Evolutionary conservation across 2,797 vertebrate genomes (phyloP), one percentile per base, ranked within the genome.

Genomic region (Sebastes minor): DNA sequence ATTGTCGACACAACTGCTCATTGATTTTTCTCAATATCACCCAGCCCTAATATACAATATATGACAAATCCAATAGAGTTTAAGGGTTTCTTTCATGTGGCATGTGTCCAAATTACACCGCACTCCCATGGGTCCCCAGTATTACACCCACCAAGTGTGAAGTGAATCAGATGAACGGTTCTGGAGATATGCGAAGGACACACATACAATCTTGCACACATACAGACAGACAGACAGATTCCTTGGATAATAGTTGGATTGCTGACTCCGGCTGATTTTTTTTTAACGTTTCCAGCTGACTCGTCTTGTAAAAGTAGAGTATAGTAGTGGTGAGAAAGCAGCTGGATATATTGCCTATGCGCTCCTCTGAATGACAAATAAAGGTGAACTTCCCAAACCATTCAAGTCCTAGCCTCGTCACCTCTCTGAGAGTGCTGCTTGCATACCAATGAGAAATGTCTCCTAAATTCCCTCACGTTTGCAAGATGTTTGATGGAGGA

Each of bases 401-500:
- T 55, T 46, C 6, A 69, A 18, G 23, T 35, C 33, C n/a, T 12
- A 27, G 55, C 38, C 16, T 60, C 1, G 25, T 23, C 4, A 71
- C 22, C 59, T 61, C 32, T 56, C 27, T 57, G 14, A 23, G 22
- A 55, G 66, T 30, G 52, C 20, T 6, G 25, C 42, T 53, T 49
- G 62, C 64, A 49, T 63, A 56, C 35, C 27, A 65, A 27, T 49
- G 53, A 68, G 35, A 60, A 28, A 25, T 46, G 30, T 33, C 9
- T 66, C 12, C 10, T 64, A 55, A 35, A 53, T 68, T 63, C 68
- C 59, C 18, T 60, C 33, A 55, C 23, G 14, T 83, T 80, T 74
- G 63, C 68, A 23, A 46, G 35, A 38, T 63, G 42, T 73, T 61
- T 65, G 63, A 76, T 72, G 42, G 67, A 78, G 46, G 66, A 75